Conservation (phyloP, 2,888 invertebrate species). For the Incurvaria masculella region DNA sequence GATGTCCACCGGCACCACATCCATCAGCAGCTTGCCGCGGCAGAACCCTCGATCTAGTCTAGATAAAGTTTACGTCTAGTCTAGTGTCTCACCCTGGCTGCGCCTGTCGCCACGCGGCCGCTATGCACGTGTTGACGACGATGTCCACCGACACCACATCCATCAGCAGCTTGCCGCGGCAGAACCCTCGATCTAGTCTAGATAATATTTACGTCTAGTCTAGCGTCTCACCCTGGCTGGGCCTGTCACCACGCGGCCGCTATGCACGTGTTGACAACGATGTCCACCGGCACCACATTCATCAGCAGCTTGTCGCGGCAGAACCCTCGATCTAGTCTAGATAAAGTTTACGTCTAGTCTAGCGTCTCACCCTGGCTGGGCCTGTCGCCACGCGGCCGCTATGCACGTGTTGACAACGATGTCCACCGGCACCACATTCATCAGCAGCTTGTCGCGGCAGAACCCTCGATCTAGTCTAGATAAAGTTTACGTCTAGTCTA, state of each 20-base stretch:
- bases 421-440: conserved; percentile 92
- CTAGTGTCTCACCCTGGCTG: too few species aligned
- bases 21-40: conserved; percentile 69
- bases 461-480: conserved; percentile 52
- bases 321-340: conserved; percentile 51
- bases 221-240: background rate
- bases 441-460: conserved; percentile 68
- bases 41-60: conserved; percentile 60
- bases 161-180: conserved; percentile 69
- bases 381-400: conserved; percentile 74
- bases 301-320: conserved; percentile 72
- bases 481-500: too few species aligned
- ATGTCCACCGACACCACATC: conserved; percentile 92
- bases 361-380: background rate
- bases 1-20: conserved; percentile 89
- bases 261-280: conserved; percentile 85
- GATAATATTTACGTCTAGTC: too few species aligned
- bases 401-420: conserved; percentile 86
- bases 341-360: too few species aligned
- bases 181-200: conserved; percentile 58
- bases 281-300: conserved; percentile 90
- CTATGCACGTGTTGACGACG: conserved; percentile 83
- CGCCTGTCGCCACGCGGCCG: conserved; percentile 72
- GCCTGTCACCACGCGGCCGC: conserved; percentile 73
- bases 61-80: too few species aligned